phyloP scores from a whole-genome alignment of 2,113 vertebrate genomes.

The Corydoras maculifer region DNA sequence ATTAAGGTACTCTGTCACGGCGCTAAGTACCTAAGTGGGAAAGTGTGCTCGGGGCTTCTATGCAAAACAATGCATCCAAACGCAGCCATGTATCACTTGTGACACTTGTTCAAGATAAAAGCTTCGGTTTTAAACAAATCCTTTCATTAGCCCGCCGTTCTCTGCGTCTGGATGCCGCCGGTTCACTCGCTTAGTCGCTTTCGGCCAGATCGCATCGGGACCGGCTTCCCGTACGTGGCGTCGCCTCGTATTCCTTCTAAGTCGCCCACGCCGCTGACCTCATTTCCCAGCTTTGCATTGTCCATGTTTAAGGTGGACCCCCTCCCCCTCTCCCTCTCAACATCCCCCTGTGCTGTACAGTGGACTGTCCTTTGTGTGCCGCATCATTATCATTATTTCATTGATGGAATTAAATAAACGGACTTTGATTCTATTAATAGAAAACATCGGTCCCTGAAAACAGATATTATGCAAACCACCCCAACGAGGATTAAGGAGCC shows the following conservation, averaged over 20 bases:
- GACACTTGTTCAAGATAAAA: conserved; percentile 34
- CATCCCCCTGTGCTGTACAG: background rate
- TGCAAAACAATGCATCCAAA: conserved; percentile 27
- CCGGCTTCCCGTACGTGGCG: background rate
- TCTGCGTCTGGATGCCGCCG: conserved; percentile 11
- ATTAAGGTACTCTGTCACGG: conserved; percentile 28
- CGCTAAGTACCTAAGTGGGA: conserved; percentile 22
- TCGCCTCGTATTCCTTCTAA: background rate
- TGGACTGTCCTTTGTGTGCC: too few species aligned
- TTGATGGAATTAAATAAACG: too few species aligned
- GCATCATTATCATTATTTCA: too few species aligned
- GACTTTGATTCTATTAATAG: too few species aligned
- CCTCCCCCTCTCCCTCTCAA: background rate
- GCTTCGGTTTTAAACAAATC: conserved; percentile 18
- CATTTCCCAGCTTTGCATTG: conserved; percentile 12
- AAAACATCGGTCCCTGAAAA: too few species aligned
- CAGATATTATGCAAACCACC: too few species aligned
- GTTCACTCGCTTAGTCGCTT: conserved; percentile 4
- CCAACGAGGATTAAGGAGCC: too few species aligned
- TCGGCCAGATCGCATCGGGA: background rate
- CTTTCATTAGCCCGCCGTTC: conserved; percentile 19
- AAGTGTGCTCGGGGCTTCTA: conserved; percentile 22
- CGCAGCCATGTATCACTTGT: conserved; percentile 15
- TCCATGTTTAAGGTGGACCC: conserved; percentile 16
- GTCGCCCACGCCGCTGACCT: background rate